Evolutionary conservation across 2,888 invertebrate species (phyloP).

Genomic region (Scaeva pyrastri): DNA sequence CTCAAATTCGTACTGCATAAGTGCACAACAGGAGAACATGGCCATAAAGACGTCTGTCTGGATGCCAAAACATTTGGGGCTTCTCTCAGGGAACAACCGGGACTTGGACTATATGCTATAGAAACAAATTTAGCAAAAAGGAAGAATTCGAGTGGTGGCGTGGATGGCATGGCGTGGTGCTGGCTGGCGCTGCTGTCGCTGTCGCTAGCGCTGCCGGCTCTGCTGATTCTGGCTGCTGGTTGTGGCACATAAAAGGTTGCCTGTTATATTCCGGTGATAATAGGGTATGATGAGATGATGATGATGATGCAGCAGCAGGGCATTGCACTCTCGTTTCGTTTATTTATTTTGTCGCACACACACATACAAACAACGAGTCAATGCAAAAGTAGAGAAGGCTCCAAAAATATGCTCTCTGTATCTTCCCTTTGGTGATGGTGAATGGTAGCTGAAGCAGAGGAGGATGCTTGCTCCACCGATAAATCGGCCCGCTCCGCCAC

Average conservation of each 20-base stretch:
- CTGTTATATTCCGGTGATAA: conserved; percentile 30
- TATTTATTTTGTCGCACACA: conserved; percentile 68
- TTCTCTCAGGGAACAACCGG: conserved; percentile 70
- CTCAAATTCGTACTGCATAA: conserved; percentile 25
- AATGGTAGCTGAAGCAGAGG: neutral
- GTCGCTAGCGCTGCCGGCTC: neutral
- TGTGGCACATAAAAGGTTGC: conserved; percentile 20
- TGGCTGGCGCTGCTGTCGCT: neutral
- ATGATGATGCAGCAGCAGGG: conserved; percentile 61
- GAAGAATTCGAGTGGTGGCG: neutral
- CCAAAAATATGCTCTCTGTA: conserved; percentile 59
- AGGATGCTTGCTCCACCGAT: conserved; percentile 1
- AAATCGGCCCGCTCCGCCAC: neutral
- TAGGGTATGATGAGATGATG: conserved; percentile 58
- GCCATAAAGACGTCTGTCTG: conserved; percentile 73
- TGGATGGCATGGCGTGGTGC: neutral
- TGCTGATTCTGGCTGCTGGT: no score
- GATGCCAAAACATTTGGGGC: conserved; percentile 65
- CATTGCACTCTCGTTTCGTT: conserved; percentile 70
- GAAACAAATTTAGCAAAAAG: conserved; percentile 10
- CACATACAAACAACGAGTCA: conserved; percentile 17
- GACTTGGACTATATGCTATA: conserved; percentile 43
- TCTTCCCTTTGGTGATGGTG: neutral
- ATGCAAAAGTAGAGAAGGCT: conserved; percentile 39
- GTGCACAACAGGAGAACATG: conserved; percentile 66